A percentile compares a stretch with the other conserved stretches of the same genome.
These are phyloP conservation scores for Pseudocheirus occidentalis DNA, from an alignment of 2,797 vertebrate species.

Conservation along the genomic window DNA sequence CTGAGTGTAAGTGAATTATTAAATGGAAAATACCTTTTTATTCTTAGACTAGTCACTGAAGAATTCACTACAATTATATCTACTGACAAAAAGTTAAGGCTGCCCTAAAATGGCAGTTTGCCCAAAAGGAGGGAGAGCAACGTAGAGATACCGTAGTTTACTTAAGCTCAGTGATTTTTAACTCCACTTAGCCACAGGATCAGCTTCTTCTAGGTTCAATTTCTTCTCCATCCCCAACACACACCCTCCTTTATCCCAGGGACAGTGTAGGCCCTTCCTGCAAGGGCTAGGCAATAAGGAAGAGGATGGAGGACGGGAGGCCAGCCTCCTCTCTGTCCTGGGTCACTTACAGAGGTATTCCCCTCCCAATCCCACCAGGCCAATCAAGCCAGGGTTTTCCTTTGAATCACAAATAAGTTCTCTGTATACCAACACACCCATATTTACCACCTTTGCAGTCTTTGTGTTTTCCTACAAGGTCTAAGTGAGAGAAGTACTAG, in stretches of 20 bases:
- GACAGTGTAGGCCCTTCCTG: not conserved
- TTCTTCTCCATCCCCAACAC: not conserved
- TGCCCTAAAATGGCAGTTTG: not conserved
- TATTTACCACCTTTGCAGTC: not conserved
- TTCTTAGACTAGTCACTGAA: not conserved
- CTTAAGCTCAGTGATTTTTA: not conserved
- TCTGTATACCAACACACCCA: not conserved
- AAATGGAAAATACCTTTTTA: not conserved
- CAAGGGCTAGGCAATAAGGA: not conserved
- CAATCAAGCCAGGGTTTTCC: not conserved
- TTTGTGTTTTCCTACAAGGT: not conserved
- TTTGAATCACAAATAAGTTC: not conserved
- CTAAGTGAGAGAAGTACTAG: not conserved
- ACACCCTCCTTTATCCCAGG: not conserved
- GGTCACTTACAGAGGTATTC: not conserved
- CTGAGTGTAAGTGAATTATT: not conserved
- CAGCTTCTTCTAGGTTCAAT: not conserved
- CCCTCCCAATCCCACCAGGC: not conserved
- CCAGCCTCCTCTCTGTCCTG: not conserved
- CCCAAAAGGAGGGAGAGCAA: not conserved
- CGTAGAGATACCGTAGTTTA: not conserved
- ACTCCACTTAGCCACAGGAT: not conserved
- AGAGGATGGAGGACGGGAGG: not conserved
- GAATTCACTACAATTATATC: not conserved
- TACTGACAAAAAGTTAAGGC: not conserved